Conservation (phyloP, 2,888 invertebrate species). For the Drosophila emarginata region DNA sequence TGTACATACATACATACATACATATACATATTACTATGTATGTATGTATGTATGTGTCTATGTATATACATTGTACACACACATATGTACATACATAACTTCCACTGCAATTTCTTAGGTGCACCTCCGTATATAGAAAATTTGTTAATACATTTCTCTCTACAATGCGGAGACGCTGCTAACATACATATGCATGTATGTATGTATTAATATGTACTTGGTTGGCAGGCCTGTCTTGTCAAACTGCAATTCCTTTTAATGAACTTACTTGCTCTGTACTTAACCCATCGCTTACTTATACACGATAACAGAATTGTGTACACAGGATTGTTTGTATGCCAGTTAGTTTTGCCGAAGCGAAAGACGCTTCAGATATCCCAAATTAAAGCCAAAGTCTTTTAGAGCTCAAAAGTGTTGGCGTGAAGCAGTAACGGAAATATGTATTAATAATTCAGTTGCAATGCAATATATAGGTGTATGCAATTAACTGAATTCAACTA, state of each 20-base stretch:
- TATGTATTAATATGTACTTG: no score
- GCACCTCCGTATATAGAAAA: background rate
- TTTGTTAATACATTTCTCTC: background rate
- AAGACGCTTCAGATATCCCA: background rate
- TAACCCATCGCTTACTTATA: slow-evolving; percentile 1
- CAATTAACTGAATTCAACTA: slow-evolving; percentile 1
- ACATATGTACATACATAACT: background rate
- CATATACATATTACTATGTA: slow-evolving; percentile 6
- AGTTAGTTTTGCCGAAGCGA: background rate
- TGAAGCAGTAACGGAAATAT: background rate
- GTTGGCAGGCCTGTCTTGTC: background rate
- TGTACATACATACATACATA: background rate
- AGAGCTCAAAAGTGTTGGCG: background rate
- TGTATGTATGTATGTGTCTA: background rate
- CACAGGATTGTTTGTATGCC: slow-evolving; percentile 4
- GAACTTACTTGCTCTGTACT: background rate
- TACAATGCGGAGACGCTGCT: background rate
- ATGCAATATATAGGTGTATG: background rate
- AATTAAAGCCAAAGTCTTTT: background rate
- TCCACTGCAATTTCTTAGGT: background rate
- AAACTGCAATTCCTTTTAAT: background rate
- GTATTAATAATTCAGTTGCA: background rate
- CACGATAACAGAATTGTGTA: slow-evolving; percentile 10
- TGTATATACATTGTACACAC: background rate
- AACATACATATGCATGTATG: no score